Evolutionary conservation across 2,113 vertebrate species (phyloP).

Genomic region (Gasterosteus aculeatus): DNA sequence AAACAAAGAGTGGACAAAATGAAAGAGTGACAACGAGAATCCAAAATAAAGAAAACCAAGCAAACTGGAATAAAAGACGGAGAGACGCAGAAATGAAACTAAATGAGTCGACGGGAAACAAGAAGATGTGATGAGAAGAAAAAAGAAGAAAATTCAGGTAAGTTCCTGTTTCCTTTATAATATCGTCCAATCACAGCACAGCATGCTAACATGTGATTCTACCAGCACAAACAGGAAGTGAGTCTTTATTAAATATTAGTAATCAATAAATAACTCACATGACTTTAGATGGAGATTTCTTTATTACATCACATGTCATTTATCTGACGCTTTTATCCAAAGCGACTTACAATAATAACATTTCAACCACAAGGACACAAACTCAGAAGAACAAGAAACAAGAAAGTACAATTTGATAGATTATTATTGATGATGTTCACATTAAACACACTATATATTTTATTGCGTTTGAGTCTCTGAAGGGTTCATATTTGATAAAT

Average conservation of each 20-base stretch:
- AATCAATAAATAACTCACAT: neutral
- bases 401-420: too few relatives aligned
- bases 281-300: neutral
- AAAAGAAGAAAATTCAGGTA: slow-evolving; percentile 13
- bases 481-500: neutral
- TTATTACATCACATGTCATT: too few relatives aligned
- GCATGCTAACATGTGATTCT: neutral
- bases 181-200: neutral
- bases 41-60: neutral
- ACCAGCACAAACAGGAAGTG: too few relatives aligned
- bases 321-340: too few relatives aligned
- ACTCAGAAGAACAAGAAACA: too few relatives aligned
- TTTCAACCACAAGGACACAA: too few relatives aligned
- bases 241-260: neutral
- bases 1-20: neutral
- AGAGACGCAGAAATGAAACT: neutral
- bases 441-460: neutral
- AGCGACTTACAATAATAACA: too few relatives aligned
- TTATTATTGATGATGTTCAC: neutral
- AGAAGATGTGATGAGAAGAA: slow-evolving; percentile 4
- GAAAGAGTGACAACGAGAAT: neutral
- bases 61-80: neutral
- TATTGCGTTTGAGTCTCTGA: neutral
- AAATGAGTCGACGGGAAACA: neutral
- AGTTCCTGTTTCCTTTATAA: slow-evolving; percentile 1